Percentiles rank a stretch among this genome's conserved stretches.
Conservation (phyloP, 2,888 invertebrate species). For the Drosophila greeni region DNA sequence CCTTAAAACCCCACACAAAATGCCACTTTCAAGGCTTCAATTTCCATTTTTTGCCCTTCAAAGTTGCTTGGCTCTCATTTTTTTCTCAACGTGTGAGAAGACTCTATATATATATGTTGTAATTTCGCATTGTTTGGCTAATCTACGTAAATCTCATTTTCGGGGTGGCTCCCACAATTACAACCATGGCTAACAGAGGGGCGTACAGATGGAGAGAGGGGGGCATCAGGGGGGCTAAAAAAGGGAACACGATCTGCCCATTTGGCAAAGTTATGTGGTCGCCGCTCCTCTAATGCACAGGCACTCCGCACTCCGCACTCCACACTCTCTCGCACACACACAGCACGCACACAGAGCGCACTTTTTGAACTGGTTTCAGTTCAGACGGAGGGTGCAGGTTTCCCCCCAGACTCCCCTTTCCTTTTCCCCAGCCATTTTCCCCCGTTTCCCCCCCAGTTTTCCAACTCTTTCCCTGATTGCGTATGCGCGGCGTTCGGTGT, state of each 20-base stretch:
- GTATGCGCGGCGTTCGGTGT: slow-evolving; percentile 50
- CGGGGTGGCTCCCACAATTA: slow-evolving; percentile 70
- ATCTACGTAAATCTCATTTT: slow-evolving; percentile 69
- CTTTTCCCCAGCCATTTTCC: background rate
- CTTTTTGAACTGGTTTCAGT: slow-evolving; percentile 61
- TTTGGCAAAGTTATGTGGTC: slow-evolving; percentile 67
- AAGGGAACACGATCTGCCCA: slow-evolving; percentile 62
- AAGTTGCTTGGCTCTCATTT: background rate
- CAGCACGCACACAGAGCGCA: slow-evolving; percentile 29
- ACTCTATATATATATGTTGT: slow-evolving; percentile 44
- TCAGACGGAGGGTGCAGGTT: slow-evolving; percentile 64
- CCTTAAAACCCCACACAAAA: background rate
- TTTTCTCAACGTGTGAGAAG: slow-evolving; percentile 22
- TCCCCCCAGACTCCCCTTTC: slow-evolving; percentile 2
- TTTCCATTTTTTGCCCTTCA: background rate
- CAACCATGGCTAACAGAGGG: slow-evolving; percentile 33
- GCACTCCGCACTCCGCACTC: slow-evolving; percentile 18
- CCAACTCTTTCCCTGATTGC: slow-evolving; percentile 30
- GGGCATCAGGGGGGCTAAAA: background rate
- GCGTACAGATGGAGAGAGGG: background rate
- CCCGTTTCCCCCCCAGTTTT: background rate
- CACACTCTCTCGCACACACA: slow-evolving; percentile 2
- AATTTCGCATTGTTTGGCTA: slow-evolving; percentile 72
- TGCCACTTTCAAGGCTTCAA: background rate
- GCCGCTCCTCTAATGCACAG: slow-evolving; percentile 65